Conservation (phyloP, 2,797 vertebrate species). For the Rhodeus uyekii region DNA sequence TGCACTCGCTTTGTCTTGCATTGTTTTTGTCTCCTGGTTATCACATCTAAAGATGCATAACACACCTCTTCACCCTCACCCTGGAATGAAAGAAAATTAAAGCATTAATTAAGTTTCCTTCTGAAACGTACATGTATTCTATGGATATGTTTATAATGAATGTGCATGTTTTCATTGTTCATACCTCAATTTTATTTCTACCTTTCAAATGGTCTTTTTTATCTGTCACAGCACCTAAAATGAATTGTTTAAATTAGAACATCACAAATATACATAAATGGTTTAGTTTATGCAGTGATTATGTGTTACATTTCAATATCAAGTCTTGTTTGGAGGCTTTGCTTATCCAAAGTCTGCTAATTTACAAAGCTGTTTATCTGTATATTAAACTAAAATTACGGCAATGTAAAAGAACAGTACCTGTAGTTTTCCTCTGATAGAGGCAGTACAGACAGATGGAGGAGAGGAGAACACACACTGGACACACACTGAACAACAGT, state of each 20-base stretch:
- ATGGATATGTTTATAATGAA: neutral
- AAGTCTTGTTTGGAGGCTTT: neutral
- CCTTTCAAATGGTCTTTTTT: neutral
- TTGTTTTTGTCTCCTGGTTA: neutral
- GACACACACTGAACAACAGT: slow-evolving; percentile 36
- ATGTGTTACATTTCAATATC: neutral
- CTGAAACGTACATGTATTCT: neutral
- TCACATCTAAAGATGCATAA: slow-evolving; percentile 30
- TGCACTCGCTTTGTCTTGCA: slow-evolving; percentile 7
- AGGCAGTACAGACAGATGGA: slow-evolving; percentile 22
- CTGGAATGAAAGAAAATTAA: neutral
- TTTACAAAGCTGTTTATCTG: neutral
- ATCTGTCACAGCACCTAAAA: neutral
- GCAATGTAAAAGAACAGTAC: neutral
- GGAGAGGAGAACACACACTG: slow-evolving; percentile 43
- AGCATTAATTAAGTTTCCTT: neutral
- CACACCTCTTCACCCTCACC: slow-evolving; percentile 12
- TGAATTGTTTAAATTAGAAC: neutral
- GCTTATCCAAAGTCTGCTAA: neutral
- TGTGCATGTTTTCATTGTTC: neutral
- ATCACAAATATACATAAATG: neutral
- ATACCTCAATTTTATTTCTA: neutral
- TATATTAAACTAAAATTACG: too few relatives aligned
- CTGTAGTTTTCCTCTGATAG: slow-evolving; percentile 12
- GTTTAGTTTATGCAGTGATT: neutral